Evolutionary conservation across 2,888 invertebrate genomes (phyloP).

Genomic region (Silvanus unidentatus): DNA sequence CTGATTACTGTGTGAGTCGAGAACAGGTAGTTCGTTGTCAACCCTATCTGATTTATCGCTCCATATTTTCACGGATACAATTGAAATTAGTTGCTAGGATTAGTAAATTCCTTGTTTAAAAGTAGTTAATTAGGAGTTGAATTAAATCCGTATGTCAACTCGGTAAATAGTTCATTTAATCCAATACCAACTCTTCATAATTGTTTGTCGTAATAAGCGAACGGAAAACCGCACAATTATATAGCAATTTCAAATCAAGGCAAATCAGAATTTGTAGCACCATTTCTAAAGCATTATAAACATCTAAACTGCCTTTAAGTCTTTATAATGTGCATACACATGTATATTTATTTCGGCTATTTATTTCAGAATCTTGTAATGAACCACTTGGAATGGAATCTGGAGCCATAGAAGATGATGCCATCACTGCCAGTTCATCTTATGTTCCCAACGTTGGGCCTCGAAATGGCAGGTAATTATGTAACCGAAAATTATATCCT

Average conservation of each 20-base stretch:
- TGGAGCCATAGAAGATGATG: constrained; percentile 60
- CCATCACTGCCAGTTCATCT: constrained; percentile 64
- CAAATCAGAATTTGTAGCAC: too few relatives aligned
- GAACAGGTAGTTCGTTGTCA: constrained; percentile 22
- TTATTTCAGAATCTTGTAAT: constrained; percentile 55
- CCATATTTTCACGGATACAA: constrained; percentile 20
- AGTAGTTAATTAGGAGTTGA: constrained; percentile 12
- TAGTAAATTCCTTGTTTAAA: constrained; percentile 11
- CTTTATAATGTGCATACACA: too few relatives aligned
- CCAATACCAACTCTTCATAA: too few relatives aligned
- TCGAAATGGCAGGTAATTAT: constrained; percentile 58
- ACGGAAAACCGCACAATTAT: too few relatives aligned
- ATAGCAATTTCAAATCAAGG: too few relatives aligned
- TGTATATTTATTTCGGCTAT: constrained; percentile 6
- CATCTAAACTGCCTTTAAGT: too few relatives aligned
- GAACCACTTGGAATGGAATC: constrained; percentile 67
- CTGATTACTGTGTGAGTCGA: constrained; percentile 21
- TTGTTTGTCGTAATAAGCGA: too few relatives aligned
- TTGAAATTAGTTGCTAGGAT: constrained; percentile 14
- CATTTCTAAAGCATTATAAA: too few relatives aligned
- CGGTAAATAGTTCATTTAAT: neutral
- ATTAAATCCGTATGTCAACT: constrained; percentile 8
- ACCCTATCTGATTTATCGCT: constrained; percentile 21
- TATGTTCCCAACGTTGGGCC: constrained; percentile 67
- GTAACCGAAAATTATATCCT: too few relatives aligned